Conservation (phyloP, 2,888 invertebrate species). For the Bembecia ichneumoniformis region DNA sequence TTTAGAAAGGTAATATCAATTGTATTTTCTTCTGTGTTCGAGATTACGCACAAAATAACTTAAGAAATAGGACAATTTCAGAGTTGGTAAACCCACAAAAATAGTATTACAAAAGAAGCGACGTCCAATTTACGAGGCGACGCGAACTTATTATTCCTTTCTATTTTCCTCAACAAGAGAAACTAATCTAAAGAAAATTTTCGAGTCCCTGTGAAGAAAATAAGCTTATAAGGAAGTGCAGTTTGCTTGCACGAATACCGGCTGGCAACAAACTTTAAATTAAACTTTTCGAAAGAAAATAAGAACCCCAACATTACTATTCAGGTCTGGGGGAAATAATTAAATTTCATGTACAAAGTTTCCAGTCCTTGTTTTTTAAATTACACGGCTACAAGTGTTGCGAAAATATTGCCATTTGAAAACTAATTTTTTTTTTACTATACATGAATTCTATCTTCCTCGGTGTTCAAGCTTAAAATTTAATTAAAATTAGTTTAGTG, state of each 20-base stretch:
- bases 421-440: neutral
- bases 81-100: slow-evolving; percentile 29
- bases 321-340: slow-evolving; percentile 25
- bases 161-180: slow-evolving; percentile 68
- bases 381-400: neutral
- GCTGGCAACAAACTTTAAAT: slow-evolving; percentile 63
- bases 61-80: slow-evolving; percentile 27
- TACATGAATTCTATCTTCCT: neutral
- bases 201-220: slow-evolving; percentile 64
- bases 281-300: slow-evolving; percentile 57
- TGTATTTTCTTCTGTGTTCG: neutral
- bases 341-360: slow-evolving; percentile 30
- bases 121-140: slow-evolving; percentile 58
- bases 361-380: slow-evolving; percentile 1
- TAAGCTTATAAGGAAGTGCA: slow-evolving; percentile 69
- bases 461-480: neutral
- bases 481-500: neutral
- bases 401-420: neutral
- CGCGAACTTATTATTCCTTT: slow-evolving; percentile 62
- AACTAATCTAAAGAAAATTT: slow-evolving; percentile 73
- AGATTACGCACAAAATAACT: slow-evolving; percentile 37
- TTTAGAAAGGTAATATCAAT: no score
- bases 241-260: slow-evolving; percentile 55
- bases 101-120: slow-evolving; percentile 40
- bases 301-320: slow-evolving; percentile 39